These are phyloP conservation scores for Eutolmus rufibarbis DNA, from an alignment of 2,888 invertebrate species.

Conservation along the genomic window DNA sequence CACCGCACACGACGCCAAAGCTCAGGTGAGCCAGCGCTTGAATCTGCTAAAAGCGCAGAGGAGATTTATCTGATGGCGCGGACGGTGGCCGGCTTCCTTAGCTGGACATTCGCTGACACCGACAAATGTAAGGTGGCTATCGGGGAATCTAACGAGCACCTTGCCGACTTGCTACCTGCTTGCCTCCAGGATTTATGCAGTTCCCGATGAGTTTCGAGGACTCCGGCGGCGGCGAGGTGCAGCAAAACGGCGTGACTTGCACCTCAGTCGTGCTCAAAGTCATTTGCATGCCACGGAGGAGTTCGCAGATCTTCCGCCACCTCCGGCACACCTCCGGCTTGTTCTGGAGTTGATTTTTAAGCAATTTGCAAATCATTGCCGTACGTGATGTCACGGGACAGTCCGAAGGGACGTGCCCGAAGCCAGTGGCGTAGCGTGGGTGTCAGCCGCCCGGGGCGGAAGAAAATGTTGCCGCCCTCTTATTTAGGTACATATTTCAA, in stretches of 20 bases:
- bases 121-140: neutral
- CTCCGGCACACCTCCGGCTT: neutral
- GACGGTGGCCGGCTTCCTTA: neutral
- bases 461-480: too few species aligned
- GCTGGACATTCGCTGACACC: neutral
- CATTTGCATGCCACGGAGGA: neutral
- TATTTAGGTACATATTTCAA: too few species aligned
- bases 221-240: neutral
- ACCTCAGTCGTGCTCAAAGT: neutral
- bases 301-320: neutral
- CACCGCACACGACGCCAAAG: neutral
- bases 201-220: neutral
- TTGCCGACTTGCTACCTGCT: neutral
- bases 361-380: slow-evolving; percentile 16
- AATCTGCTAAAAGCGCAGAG: neutral
- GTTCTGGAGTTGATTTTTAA: slow-evolving; percentile 5
- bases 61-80: neutral
- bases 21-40: neutral
- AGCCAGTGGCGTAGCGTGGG: too few species aligned
- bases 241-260: neutral
- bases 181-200: neutral
- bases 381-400: slow-evolving; percentile 5
- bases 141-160: neutral
- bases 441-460: too few species aligned
- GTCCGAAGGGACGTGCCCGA: neutral